Conservation (phyloP, 2,888 invertebrate species). For the Leucophenga maculata region DNA sequence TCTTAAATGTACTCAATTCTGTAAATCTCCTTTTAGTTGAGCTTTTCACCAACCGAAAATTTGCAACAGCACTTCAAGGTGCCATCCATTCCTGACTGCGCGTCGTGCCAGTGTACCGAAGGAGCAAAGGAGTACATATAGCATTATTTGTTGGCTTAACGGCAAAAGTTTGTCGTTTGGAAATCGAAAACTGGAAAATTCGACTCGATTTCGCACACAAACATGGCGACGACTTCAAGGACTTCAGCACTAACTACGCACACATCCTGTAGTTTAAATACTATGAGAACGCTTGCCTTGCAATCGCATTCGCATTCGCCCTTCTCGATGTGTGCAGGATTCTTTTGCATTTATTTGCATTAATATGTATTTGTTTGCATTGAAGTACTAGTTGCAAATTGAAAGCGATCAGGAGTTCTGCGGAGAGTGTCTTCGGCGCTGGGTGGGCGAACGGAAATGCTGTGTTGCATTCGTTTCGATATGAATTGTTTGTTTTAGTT, state of each 20-base stretch:
- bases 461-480: not conserved
- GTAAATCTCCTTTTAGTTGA: constrained; percentile 42
- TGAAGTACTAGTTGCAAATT: constrained; percentile 51
- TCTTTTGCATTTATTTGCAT: constrained; percentile 59
- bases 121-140: no score
- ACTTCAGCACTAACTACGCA: constrained; percentile 56
- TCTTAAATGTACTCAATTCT: constrained; percentile 52
- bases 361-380: constrained; percentile 49
- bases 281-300: constrained; percentile 23
- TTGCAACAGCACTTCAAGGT: constrained; percentile 53
- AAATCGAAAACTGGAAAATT: constrained; percentile 61
- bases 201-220: constrained; percentile 28
- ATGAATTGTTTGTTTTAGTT: constrained; percentile 28
- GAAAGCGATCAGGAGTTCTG: constrained; percentile 41
- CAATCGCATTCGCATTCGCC: constrained; percentile 30
- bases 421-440: constrained; percentile 43
- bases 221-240: constrained; percentile 56
- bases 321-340: constrained; percentile 48
- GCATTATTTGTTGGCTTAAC: constrained; percentile 62
- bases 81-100: constrained; percentile 28
- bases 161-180: constrained; percentile 65
- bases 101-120: not conserved
- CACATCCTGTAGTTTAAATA: constrained; percentile 25
- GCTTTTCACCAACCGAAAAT: constrained; percentile 39
- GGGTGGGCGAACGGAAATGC: not conserved